Evolutionary conservation across 1,140 invertebrate species (phyloP), one percentile per base, ranked within the genome.

Genomic region (Muscidifurax raptorellus): DNA sequence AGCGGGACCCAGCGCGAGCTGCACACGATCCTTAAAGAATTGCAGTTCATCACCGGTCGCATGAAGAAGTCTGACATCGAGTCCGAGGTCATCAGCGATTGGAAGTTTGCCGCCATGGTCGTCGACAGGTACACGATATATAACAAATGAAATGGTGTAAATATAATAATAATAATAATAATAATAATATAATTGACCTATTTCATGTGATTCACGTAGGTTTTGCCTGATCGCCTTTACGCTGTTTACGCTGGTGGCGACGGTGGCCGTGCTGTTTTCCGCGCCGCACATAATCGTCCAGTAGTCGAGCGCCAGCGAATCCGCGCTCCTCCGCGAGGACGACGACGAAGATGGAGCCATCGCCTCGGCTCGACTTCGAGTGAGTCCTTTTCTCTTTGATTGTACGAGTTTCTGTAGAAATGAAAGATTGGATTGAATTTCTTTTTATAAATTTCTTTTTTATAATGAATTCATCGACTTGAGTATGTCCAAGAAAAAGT

Each of bases 71-170:
- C 97, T 77, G 97, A 98, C 89, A 97, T 98, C 87, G 96, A 97
- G 89, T 95, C 96, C n/a, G 97, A 98, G 90, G 94, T 98, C 72
- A 97, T 98, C 86, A 97, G 96, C 91, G 99, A 99, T 92, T 99
- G 99, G 99, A 99, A 99, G 93, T 99, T 99, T 93, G 99, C 99
- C 80, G 99, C 99, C 86, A 98, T 99, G 98, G 99, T 99, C 88
- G 98, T 99, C 89, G 99, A 99, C 94, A 95, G 95, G 95, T 96
- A 86, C 86, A 82, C 6, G 10, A 6, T 40, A 10, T 6, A 30
- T 28, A 30, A n/a, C 7, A 27, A 27, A 27, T 27, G 1, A 71
- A 27, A 25, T 25, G 15, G 13, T 18, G 13, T 18, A 15, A 18
- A 0, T 52, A 52, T 6, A 18, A n/a, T n/a, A n/a, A n/a, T n/a